These are phyloP conservation scores for Pissodes strobi DNA, from an alignment of 1,140 invertebrate species.

Conservation along the genomic window DNA sequence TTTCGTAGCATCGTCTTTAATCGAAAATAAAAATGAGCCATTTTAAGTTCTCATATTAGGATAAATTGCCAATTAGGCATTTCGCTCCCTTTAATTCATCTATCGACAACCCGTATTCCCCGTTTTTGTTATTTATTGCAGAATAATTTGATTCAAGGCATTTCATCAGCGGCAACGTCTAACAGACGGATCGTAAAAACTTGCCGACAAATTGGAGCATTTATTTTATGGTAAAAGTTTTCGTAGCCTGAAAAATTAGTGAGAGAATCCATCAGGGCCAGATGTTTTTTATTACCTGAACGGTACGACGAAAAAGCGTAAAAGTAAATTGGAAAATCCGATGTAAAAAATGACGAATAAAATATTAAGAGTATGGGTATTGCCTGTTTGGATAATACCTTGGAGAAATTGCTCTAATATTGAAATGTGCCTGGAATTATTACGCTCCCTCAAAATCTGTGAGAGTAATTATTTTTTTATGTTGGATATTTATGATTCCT, in stretches of 20 bases:
- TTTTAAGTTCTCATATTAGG: no score
- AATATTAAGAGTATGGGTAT: slow-evolving; percentile 13
- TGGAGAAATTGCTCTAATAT: no score
- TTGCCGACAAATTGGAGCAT: slow-evolving; percentile 36
- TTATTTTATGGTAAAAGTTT: slow-evolving; percentile 42
- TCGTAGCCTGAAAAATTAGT: slow-evolving; percentile 39
- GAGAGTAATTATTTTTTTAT: no score
- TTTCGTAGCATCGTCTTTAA: no score
- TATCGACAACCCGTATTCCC: no score
- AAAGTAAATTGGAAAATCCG: slow-evolving; percentile 34
- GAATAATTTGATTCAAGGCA: slow-evolving; percentile 32
- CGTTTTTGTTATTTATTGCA: slow-evolving; percentile 31
- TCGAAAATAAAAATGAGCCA: no score
- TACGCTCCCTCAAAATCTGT: no score
- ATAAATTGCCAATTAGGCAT: no score
- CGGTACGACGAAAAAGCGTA: slow-evolving; percentile 29
- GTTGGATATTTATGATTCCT: no score
- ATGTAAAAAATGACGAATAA: slow-evolving; percentile 29
- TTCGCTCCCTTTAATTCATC: no score
- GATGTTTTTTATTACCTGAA: slow-evolving; percentile 38
- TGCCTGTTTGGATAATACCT: no score
- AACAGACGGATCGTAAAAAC: slow-evolving; percentile 20
- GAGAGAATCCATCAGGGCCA: slow-evolving; percentile 39
- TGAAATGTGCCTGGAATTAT: no score
- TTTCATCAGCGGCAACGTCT: slow-evolving; percentile 24